Base-by-base conservation (phyloP, 2,888 invertebrate species). In the Odiellus spinosus region DNA sequence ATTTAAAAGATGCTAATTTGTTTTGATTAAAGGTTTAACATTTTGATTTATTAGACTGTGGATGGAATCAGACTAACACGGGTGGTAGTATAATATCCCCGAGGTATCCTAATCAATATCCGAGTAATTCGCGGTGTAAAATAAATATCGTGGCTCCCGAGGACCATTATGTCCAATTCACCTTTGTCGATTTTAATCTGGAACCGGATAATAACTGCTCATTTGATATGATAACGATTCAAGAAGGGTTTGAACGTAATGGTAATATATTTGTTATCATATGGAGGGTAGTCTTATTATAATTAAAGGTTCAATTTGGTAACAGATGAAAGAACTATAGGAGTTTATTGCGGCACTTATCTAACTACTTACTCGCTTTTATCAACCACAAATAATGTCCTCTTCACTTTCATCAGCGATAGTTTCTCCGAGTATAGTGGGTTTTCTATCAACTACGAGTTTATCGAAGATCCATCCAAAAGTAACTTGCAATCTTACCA, bases 31-130 rank as follows among this genome's bases (percentile, higher is more conserved):
- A 26, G 26, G 26, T 26, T 26, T 26, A 26, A 26, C 8, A 4
- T 8, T 8, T 6, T 42, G 14, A n/a, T 40, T 44, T 19, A 17
- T 14, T 15, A 47, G 52, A 52, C 26, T 58, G 58, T 18, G 39
- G 49, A 8, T 58, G 56, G 56, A 50, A 49, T 18, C 50, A 47
- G 8, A 52, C 48, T 18, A 36, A 51, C 21, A 14, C 10, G 2
- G 54, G 52, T 41, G 56, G 56, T 12, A 56, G 51, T 3, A 49
- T 59, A 3, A 52, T 52, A 3, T 56, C 56, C 49, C 58, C 59
- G 2, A 49, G 49, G 18, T 57, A 55, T 42, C 59, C 59, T 1
- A 21, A 50, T 1, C 39, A 47, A 5, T 58, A 59, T 47, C 53
- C 51, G 3, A 44, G 50, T 5, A 50, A 49, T 33, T 43, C 52